Evolutionary conservation across 2,113 vertebrate species (phyloP), one percentile per base, ranked within the genome.

Genomic region (Carollia perspicillata): DNA sequence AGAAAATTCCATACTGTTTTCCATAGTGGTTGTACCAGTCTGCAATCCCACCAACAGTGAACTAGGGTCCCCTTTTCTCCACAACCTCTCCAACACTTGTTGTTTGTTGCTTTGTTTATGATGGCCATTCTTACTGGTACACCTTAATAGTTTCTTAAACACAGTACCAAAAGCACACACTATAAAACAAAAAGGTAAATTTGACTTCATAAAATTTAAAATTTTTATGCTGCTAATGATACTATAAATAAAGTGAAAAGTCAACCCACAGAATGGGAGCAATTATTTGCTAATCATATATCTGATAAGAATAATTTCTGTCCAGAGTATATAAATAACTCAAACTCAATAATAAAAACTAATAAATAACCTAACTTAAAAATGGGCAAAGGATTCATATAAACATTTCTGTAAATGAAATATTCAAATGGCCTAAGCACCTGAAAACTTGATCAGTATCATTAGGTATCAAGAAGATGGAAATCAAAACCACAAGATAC

Each of bases 311-410:
- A 16, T 51, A 33, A 83, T 58, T 75, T 95, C 8, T 84, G 49
- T 49, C n/a, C 14, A 53, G 20, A 42, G 53, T 87, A 49, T 55
- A 68, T 75, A 81, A 63, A 60, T 8, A 60, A 60, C 33, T 71
- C 35, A 58, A 85, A 55, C 53, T 66, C 69, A 60, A 69, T 75
- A 85, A 81, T 79, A 84, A 84, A 84, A 58, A 30, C 28, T 77
- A 18, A 74, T 69, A 79, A 95, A 84, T 80, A 86, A 75, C n/a
- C 30, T 51, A 94, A 42, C 44, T 80, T 68, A 92, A 77, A 91
- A 75, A 69, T 95, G 18, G 49, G 80, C n/a, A 86, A 95, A 77
- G 66, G 26, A 47, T 74, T 37, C 30, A 12, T 53, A 60, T 33
- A 86, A 66, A 58, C 8, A 68, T 78, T 93, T 93, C 84, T 69